Base-by-base conservation (phyloP, 2,113 vertebrate species). In the Amblyornis subalaris region DNA sequence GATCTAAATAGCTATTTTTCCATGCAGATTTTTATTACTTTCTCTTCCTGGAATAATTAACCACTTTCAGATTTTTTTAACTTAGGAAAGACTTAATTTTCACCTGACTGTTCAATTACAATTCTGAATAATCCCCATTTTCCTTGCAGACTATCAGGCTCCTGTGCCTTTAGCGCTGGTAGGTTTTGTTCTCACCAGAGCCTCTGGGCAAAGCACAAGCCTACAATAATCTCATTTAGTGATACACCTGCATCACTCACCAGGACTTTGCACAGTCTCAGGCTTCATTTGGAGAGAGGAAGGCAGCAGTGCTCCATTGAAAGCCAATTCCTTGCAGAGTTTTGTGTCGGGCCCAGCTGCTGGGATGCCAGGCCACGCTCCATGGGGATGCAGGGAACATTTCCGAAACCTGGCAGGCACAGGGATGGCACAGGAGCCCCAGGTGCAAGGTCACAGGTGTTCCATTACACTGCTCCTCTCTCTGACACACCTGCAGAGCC, bases 1-100 rank as follows among this genome's bases (percentile, higher is more conserved):
- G 76, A 95, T 95, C 75, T 90, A 91, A 48, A 80, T 6, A 81
- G 65, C 64, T 71, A 26, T 88, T 94, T 90, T 94, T 88, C 76
- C 83, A 72, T 19, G 48, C 33, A 71, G 79, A 78, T 88, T 91
- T 91, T 95, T 85, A 91, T 89, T 90, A 58, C 81, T 66, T 93
- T 92, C 38, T 75, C 45, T 93, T 80, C 74, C 69, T 45, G 47
- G 62, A 73, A 87, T 73, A 75, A 90, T 74, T 87, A 90, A 79
- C 26, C 8, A 74, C 47, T 92, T 92, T 20, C 0, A 4, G 35
- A 57, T 38, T 13, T 85, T 42, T 45, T 88, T 50, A 80, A 65
- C 4, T 4, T 55, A 36, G 53, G 16, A 22, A 92, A 76, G 29
- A 33, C 11, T 82, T 87, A 38, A 65, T 89, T 91, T 85, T 77